Evolutionary conservation across 2,797 vertebrate genomes (phyloP).

Genomic region (Gobio occitaniae): DNA sequence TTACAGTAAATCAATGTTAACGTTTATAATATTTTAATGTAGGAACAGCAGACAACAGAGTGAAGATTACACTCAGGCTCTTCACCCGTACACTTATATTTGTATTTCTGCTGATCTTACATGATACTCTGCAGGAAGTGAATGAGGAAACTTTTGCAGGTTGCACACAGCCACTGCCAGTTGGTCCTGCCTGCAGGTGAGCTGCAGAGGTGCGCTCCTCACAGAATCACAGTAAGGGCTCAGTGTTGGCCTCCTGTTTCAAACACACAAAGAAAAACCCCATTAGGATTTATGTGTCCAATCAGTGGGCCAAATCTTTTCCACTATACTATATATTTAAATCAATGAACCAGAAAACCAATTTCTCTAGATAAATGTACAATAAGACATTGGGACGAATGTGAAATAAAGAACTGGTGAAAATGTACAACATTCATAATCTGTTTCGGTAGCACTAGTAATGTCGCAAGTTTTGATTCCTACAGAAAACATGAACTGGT

Average conservation of each 20-base stretch:
- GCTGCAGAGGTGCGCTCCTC: slow-evolving; percentile 88
- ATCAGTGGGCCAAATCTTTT: not conserved
- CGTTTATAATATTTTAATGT: not conserved
- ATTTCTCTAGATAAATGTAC: not conserved
- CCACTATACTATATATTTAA: not conserved
- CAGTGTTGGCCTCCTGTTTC: slow-evolving; percentile 79
- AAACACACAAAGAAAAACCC: slow-evolving; percentile 17
- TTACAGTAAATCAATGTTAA: not conserved
- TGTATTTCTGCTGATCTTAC: slow-evolving; percentile 51
- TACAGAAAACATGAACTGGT: not conserved
- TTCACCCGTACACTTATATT: not conserved
- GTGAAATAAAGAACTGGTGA: not conserved
- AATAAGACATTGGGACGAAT: not conserved
- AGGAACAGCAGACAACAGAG: not conserved
- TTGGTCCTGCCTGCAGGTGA: slow-evolving; percentile 96
- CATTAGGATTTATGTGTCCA: not conserved
- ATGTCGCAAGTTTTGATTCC: not conserved
- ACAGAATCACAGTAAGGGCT: slow-evolving; percentile 91
- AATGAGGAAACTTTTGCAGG: slow-evolving; percentile 87
- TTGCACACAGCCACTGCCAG: slow-evolving; percentile 97
- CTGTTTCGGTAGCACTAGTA: not conserved
- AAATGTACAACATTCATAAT: not conserved
- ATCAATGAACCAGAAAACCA: not conserved
- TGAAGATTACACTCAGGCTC: not conserved
- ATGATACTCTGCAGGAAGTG: slow-evolving; percentile 86